phyloP scores from a whole-genome alignment of 92 coral and sea anemone species.

The Umimayanthus kanabou region DNA sequence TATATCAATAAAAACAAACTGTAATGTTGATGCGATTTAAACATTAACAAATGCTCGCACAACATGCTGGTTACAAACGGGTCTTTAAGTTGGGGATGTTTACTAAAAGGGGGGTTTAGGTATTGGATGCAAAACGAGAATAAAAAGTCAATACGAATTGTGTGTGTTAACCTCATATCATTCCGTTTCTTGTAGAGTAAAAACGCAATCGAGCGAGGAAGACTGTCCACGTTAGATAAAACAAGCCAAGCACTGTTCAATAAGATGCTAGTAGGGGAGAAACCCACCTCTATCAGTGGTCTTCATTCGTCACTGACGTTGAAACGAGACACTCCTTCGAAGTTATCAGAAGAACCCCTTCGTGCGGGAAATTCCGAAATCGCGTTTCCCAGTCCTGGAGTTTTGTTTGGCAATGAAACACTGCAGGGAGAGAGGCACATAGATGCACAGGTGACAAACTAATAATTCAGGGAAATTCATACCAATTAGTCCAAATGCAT shows the following conservation, averaged over 20 bases:
- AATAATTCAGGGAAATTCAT: not conserved
- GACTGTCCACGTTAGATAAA: conserved; percentile 14
- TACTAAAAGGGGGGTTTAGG: too few species aligned
- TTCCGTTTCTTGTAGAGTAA: conserved; percentile 1
- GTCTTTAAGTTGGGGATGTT: too few species aligned
- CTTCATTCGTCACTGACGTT: conserved; percentile 16
- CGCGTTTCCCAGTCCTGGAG: not conserved
- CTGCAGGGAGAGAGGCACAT: conserved; percentile 5
- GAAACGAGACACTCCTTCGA: not conserved
- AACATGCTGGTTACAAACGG: too few species aligned
- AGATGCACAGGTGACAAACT: conserved; percentile 37
- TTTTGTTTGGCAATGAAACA: conserved; percentile 11
- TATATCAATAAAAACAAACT: too few species aligned
- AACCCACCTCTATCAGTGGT: conserved; percentile 1
- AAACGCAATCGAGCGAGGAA: conserved; percentile 17
- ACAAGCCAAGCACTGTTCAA: conserved; percentile 21
- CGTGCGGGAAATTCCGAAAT: conserved; percentile 1
- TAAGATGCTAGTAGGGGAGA: not conserved
- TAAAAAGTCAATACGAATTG: not conserved
- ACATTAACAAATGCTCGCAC: too few species aligned
- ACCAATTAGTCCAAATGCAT: not conserved
- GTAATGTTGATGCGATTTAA: too few species aligned
- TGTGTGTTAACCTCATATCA: not conserved
- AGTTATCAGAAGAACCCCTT: conserved; percentile 21
- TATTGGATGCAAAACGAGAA: too few species aligned